Percentiles rank a stretch among this genome's conserved stretches.
Conservation (phyloP, 1,140 invertebrate genomes). For the Penaeus chinensis region DNA sequence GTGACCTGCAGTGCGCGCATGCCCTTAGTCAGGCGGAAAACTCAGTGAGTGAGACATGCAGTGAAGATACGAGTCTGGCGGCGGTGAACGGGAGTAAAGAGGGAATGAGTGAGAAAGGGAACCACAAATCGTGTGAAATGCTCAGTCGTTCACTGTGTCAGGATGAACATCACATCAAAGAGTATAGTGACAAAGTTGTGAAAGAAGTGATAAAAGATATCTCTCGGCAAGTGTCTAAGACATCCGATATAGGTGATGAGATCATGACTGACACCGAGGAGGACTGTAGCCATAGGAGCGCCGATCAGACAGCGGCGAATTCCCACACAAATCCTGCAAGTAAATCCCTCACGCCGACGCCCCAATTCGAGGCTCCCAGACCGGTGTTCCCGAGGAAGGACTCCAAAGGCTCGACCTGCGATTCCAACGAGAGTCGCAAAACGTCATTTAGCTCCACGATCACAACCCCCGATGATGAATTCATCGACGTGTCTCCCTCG, state of each 20-base stretch:
- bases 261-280: slow-evolving; percentile 1
- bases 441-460: slow-evolving; percentile 40
- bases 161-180: neutral
- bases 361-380: neutral
- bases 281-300: neutral
- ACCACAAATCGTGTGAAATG: neutral
- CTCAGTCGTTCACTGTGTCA: too few relatives aligned
- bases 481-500: slow-evolving; percentile 38
- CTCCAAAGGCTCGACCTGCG: slow-evolving; percentile 38
- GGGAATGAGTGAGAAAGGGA: slow-evolving; percentile 3
- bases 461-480: slow-evolving; percentile 34
- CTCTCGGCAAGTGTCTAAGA: slow-evolving; percentile 1
- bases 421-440: slow-evolving; percentile 33
- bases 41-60: neutral
- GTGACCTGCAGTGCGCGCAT: neutral
- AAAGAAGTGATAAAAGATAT: too few relatives aligned
- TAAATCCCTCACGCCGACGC: neutral
- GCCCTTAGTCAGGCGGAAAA: neutral
- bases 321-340: neutral
- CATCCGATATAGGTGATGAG: slow-evolving; percentile 24
- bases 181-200: neutral
- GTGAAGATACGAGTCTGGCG: neutral
- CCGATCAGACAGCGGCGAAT: neutral
- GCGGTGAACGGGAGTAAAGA: neutral
- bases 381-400: slow-evolving; percentile 25